phyloP scores from a whole-genome alignment of 2,888 invertebrate species.

The Corbicula japonica region DNA sequence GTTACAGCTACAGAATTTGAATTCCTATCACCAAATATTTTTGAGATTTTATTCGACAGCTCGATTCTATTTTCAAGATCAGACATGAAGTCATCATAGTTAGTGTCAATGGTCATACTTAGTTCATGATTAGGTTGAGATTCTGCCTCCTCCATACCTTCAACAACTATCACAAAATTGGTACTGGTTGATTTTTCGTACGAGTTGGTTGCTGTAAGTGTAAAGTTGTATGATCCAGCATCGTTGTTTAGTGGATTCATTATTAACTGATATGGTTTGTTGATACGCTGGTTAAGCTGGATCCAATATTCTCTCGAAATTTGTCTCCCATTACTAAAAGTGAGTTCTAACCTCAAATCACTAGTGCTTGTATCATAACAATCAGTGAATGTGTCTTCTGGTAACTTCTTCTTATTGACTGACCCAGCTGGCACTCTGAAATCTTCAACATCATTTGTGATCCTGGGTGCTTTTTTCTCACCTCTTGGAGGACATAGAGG shows the following conservation, averaged over 20 bases:
- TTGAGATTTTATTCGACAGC: conserved; percentile 90
- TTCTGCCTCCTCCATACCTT: conserved; percentile 37
- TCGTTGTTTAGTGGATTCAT: conserved; percentile 93
- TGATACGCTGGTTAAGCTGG: conserved; percentile 93
- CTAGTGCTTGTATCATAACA: conserved; percentile 93
- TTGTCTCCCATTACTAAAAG: conserved; percentile 91
- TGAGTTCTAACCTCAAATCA: conserved; percentile 91
- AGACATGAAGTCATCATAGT: conserved; percentile 90
- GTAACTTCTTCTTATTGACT: conserved; percentile 93
- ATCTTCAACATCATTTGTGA: conserved; percentile 89
- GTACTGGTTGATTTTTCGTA: conserved; percentile 87
- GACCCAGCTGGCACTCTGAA: conserved; percentile 94
- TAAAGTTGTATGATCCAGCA: conserved; percentile 92
- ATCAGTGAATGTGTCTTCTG: conserved; percentile 96
- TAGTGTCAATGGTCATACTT: conserved; percentile 85
- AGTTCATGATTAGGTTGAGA: conserved; percentile 80
- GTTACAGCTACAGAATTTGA: conserved; percentile 90
- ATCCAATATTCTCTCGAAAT: conserved; percentile 91
- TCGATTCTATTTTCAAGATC: conserved; percentile 94
- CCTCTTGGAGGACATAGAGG: conserved; percentile 90
- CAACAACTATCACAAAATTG: conserved; percentile 59
- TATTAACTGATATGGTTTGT: conserved; percentile 91
- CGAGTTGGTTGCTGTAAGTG: conserved; percentile 93
- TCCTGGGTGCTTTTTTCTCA: conserved; percentile 83
- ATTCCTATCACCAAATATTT: conserved; percentile 92